Conservation (phyloP, 2,797 vertebrate genomes). For the Falco concolor region DNA sequence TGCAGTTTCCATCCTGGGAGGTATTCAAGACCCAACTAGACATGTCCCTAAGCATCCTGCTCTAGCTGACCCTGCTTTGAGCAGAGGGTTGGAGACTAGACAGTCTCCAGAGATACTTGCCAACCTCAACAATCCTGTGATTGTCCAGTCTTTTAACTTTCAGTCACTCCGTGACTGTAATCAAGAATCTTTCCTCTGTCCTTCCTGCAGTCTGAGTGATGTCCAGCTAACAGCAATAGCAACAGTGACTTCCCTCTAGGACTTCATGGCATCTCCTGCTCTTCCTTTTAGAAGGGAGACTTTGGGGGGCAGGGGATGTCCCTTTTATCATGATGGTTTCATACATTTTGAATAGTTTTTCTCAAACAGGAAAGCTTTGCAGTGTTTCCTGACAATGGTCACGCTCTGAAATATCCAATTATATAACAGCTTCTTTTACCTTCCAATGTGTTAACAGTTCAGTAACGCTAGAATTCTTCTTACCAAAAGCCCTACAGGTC, state of each 20-base stretch:
- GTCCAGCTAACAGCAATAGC: background rate
- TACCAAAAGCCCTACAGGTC: background rate
- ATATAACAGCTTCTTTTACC: background rate
- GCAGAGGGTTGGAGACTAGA: background rate
- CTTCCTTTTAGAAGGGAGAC: background rate
- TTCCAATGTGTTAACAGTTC: background rate
- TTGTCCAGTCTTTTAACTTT: background rate
- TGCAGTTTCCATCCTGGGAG: background rate
- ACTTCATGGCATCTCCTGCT: background rate
- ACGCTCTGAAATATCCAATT: background rate
- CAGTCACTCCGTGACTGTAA: background rate
- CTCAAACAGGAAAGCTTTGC: background rate
- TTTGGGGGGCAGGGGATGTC: accelerated
- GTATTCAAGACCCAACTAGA: background rate
- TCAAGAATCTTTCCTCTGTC: background rate
- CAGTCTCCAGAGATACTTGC: background rate
- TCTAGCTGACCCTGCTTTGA: background rate
- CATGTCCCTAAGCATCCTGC: background rate
- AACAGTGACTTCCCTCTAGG: background rate
- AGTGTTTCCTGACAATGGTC: background rate
- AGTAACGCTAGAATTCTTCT: background rate
- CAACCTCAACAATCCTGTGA: background rate
- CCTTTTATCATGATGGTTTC: background rate
- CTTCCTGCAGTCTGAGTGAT: background rate
- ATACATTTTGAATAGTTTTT: background rate